Conservation (phyloP, 2,888 invertebrate genomes). For the Drosophila pseudotakahashii region DNA sequence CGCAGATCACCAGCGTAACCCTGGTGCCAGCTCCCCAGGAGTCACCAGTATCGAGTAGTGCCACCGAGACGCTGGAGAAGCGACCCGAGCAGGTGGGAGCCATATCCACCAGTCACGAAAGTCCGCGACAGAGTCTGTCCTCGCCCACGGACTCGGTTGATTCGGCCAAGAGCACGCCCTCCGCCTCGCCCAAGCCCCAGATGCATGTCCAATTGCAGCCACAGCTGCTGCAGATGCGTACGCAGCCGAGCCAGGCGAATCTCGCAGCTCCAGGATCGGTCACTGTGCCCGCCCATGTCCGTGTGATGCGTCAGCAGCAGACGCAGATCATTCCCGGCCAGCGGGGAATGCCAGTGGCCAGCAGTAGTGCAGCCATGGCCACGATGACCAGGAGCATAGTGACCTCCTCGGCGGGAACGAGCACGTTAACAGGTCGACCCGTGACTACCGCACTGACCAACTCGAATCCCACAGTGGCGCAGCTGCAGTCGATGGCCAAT, state of each 20-base stretch:
- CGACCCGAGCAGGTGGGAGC: conserved; percentile 93
- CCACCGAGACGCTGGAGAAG: conserved; percentile 81
- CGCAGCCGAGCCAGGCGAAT: conserved; percentile 65
- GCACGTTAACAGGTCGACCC: conserved; percentile 87
- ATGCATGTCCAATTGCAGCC: conserved; percentile 66
- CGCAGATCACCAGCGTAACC: conserved; percentile 70
- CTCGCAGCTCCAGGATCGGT: conserved; percentile 17
- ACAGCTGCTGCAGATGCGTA: conserved; percentile 41
- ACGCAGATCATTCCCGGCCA: conserved; percentile 39
- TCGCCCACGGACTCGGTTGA: conserved; percentile 86
- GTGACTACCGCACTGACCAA: conserved; percentile 64
- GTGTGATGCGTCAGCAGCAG: conserved; percentile 60
- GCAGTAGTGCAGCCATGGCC: conserved; percentile 43
- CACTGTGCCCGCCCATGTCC: conserved; percentile 49
- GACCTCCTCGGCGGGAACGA: conserved; percentile 87
- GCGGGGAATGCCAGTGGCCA: conserved; percentile 79
- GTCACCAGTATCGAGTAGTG: conserved; percentile 81
- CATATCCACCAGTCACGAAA: conserved; percentile 92
- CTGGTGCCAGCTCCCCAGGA: conserved; percentile 84
- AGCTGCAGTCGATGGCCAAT: conserved; percentile 77
- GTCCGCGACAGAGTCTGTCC: conserved; percentile 87
- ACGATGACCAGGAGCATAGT: conserved; percentile 89
- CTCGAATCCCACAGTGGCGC: conserved; percentile 49
- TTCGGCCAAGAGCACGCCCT: conserved; percentile 61
- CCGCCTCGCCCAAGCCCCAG: conserved; percentile 84